phyloP scores from a whole-genome alignment of 2,888 invertebrate species.

The Trichogramma dendrolimi region DNA sequence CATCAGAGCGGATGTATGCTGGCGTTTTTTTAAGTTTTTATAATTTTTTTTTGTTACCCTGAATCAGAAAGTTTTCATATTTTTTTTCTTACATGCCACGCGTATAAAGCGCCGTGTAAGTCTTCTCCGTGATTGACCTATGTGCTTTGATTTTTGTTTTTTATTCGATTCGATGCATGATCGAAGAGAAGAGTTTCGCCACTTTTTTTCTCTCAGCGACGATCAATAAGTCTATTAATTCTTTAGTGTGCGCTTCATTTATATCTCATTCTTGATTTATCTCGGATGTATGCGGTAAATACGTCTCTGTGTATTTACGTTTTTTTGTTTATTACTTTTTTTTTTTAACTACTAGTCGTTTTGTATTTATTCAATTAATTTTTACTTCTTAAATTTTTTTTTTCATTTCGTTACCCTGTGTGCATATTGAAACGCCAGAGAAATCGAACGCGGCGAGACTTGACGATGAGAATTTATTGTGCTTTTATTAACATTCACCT shows the following conservation, averaged over 20 bases:
- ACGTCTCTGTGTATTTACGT: slow-evolving; percentile 3
- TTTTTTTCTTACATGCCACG: slow-evolving; percentile 30
- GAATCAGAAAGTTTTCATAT: slow-evolving; percentile 45
- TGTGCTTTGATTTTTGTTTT: background rate
- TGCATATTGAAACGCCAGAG: slow-evolving; percentile 39
- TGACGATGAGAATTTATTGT: slow-evolving; percentile 31
- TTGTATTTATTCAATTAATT: slow-evolving; percentile 1
- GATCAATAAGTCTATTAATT: too few species aligned
- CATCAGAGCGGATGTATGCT: too few species aligned
- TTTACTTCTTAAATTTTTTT: slow-evolving; percentile 21
- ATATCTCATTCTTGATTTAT: too few species aligned
- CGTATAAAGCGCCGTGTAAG: background rate
- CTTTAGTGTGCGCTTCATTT: too few species aligned
- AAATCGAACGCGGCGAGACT: slow-evolving; percentile 36
- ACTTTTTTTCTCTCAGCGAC: background rate
- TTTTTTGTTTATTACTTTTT: slow-evolving; percentile 5
- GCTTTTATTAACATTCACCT: too few species aligned
- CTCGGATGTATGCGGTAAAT: background rate
- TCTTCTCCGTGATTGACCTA: background rate
- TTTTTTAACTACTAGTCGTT: slow-evolving; percentile 14
- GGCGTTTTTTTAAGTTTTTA: too few species aligned
- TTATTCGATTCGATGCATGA: background rate
- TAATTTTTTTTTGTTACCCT: slow-evolving; percentile 44
- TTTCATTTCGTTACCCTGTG: slow-evolving; percentile 48
- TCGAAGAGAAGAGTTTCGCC: background rate